These are phyloP conservation scores for Amphipoea lucens DNA, from an alignment of 2,888 invertebrate species.

Conservation along the genomic window DNA sequence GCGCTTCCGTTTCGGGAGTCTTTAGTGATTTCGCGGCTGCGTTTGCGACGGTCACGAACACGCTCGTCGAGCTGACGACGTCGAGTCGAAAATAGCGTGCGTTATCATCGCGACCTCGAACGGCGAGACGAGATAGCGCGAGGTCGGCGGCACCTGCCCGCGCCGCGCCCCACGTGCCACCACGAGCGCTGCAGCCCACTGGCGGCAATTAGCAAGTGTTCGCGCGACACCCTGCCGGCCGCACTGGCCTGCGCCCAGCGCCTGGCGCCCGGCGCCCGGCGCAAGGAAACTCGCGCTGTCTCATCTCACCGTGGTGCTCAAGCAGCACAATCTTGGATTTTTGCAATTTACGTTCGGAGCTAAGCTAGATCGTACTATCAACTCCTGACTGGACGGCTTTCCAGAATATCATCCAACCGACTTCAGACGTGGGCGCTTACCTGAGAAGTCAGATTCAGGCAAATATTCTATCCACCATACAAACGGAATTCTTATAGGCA, in stretches of 20 bases:
- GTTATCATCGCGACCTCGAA: constrained; percentile 89
- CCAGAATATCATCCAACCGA: constrained; percentile 25
- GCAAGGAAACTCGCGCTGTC: constrained; percentile 57
- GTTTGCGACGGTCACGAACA: constrained; percentile 85
- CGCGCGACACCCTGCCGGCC: constrained; percentile 43
- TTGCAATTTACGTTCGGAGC: constrained; percentile 63
- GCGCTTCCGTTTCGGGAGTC: constrained; percentile 81
- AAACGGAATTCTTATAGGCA: constrained; percentile 25
- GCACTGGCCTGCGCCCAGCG: constrained; percentile 14
- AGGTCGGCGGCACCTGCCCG: constrained; percentile 88
- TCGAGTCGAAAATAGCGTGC: constrained; percentile 86
- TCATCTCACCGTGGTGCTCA: constrained; percentile 47
- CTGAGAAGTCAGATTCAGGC: constrained; percentile 43
- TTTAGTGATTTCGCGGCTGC: constrained; percentile 80
- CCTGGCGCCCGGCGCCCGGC: constrained; percentile 18
- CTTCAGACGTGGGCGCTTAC: constrained; percentile 37
- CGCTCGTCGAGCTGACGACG: constrained; percentile 76
- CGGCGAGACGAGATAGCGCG: constrained; percentile 88
- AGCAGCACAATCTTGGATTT: constrained; percentile 46
- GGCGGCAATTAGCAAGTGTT: constrained; percentile 71
- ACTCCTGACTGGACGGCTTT: constrained; percentile 23
- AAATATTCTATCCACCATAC: constrained; percentile 29
- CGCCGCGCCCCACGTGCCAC: constrained; percentile 84
- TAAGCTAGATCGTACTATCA: constrained; percentile 30
- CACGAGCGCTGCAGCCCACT: constrained; percentile 75